phyloP scores from a whole-genome alignment of 1,140 invertebrate genomes.

The Yoshiicerus persimilis region DNA sequence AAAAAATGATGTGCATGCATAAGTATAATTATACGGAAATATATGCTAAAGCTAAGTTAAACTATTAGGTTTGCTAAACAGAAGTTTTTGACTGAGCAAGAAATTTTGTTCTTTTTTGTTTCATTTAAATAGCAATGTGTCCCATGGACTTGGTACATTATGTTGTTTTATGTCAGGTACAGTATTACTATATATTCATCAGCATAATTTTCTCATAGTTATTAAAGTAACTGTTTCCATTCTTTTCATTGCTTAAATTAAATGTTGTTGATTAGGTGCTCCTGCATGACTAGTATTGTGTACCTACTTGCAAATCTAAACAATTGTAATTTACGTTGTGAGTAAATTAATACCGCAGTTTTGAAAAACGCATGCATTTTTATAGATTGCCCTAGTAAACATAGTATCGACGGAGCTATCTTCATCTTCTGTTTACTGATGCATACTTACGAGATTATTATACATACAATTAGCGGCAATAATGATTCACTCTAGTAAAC shows the following conservation, averaged over 20 bases:
- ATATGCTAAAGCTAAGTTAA: no score
- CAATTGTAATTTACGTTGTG: not conserved
- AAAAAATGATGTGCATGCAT: no score
- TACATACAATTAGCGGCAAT: not conserved
- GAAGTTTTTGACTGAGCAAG: no score
- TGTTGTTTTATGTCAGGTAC: no score
- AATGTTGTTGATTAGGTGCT: not conserved
- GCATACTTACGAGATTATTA: not conserved
- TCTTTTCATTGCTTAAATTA: not conserved
- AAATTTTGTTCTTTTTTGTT: no score
- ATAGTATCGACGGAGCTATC: not conserved
- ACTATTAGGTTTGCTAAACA: no score
- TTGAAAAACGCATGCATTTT: not conserved
- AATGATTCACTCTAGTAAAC: not conserved
- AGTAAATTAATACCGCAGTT: not conserved
- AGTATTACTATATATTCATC: not conserved
- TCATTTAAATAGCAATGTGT: no score
- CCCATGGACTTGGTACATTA: no score
- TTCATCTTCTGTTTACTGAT: not conserved
- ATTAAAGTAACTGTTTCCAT: not conserved
- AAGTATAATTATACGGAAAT: no score
- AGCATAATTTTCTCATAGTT: not conserved
- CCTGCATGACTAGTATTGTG: not conserved
- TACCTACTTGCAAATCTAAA: not conserved
- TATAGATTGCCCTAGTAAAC: not conserved